Evolutionary conservation across 1,140 invertebrate species (phyloP), one percentile per base, ranked within the genome.

Genomic region (Cyclina sinensis): DNA sequence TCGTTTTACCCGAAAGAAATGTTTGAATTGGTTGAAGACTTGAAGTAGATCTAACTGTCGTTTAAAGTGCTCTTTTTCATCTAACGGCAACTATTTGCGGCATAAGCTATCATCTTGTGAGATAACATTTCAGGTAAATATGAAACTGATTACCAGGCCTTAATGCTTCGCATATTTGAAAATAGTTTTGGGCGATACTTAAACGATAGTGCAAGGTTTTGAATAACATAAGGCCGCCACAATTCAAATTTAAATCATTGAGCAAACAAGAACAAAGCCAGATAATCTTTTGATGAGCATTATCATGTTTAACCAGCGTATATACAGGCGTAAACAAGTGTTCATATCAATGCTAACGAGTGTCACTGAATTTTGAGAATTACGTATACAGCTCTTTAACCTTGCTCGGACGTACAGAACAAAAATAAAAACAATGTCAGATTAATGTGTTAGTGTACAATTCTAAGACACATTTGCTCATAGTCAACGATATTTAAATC

Each of bases 361-460:
- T 65, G 59, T 70, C 62, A 46, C 27, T 24, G 30, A 46, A 65
- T 83, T 62, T 62, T 18, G n/a, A 24, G 35, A 51, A 46, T 37
- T 70, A 21, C 43, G 46, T 83, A 83, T 24, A 83, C 59, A 83
- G 9, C 18, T 83, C 59, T 83, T 83, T 83, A 70, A 83, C 81
- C 81, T 70, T 70, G 32, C 16, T 30, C 46, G 46, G 46, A 78
- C 79, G 18, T 35, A 9, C 0, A 54, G 59, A 30, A 14, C 21
- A 1, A 43, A 68, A 68, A 51, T 83, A 70, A 51, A 46, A 70
- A 70, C 81, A 51, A 48, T 70, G 81, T 70, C 81, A 83, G 37
- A 83, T 65, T 83, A 83, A 83, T 83, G 81, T 70, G 65, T 70
- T n/a, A 43, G 81, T 83, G 43, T 83, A 83, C 43, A 1, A 21